These are phyloP conservation scores for Propithecus coquereli DNA, from an alignment of 2,113 vertebrate species.

Conservation along the genomic window DNA sequence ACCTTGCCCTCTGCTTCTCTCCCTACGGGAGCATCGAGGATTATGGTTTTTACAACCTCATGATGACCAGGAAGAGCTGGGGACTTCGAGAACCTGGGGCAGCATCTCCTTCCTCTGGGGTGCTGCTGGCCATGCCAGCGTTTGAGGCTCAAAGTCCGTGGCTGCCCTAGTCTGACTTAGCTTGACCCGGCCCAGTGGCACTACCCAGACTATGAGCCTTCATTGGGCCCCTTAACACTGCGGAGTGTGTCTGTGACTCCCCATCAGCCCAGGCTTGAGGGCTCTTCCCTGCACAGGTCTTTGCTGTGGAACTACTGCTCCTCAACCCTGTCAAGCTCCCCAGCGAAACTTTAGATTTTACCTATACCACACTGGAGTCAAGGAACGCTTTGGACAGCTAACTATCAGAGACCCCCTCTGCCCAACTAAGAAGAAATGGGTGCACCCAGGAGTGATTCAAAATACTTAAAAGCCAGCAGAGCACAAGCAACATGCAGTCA, in stretches of 20 bases:
- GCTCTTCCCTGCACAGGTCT: background rate
- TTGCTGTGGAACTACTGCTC: background rate
- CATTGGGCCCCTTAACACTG: fast-evolving
- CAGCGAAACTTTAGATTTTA: background rate
- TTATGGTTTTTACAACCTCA: background rate
- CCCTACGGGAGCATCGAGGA: background rate
- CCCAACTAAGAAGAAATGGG: background rate
- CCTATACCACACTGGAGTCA: too few relatives aligned
- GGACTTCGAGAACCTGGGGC: background rate
- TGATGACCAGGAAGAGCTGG: background rate
- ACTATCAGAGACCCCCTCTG: background rate
- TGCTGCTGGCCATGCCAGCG: background rate
- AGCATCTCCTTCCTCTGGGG: background rate
- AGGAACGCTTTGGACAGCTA: background rate
- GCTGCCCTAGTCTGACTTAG: background rate
- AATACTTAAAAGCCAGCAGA: background rate
- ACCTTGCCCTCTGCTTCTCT: background rate
- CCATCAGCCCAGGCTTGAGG: too few relatives aligned
- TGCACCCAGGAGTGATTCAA: background rate
- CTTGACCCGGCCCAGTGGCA: background rate
- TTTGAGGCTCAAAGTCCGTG: background rate
- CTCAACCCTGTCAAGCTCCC: background rate
- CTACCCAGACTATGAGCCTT: background rate
- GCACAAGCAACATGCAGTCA: background rate
- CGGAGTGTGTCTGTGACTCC: background rate